phyloP scores from a whole-genome alignment of 2,797 vertebrate species.

The Nyctalus aviator region DNA sequence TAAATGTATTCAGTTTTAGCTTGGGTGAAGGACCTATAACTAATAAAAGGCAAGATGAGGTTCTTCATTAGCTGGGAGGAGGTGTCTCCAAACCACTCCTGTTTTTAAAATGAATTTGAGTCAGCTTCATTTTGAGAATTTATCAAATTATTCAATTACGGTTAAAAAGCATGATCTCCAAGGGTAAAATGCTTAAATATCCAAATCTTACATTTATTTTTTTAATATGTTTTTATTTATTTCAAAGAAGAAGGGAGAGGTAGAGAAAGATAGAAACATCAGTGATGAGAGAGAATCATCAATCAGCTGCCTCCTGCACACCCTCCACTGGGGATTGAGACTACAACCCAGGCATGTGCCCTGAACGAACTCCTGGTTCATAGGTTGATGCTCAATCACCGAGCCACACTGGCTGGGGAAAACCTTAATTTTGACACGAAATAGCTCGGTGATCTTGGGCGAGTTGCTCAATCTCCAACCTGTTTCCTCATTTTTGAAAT shows the following conservation, averaged over 20 bases:
- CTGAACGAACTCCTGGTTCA: too few species aligned
- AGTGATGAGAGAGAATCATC: too few species aligned
- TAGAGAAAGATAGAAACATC: too few species aligned
- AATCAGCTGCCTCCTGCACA: too few species aligned
- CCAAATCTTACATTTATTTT: conserved; percentile 48
- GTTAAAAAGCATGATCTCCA: conserved; percentile 56
- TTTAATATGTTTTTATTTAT: too few species aligned
- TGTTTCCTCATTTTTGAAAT: conserved; percentile 78
- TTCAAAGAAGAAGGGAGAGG: too few species aligned
- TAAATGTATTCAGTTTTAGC: conserved; percentile 59
- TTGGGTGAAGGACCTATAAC: conserved; percentile 55
- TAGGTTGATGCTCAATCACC: too few species aligned
- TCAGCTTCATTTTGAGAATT: conserved; percentile 58
- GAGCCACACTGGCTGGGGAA: not conserved
- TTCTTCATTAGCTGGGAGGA: not conserved
- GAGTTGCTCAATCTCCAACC: conserved; percentile 76
- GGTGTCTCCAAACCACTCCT: not conserved
- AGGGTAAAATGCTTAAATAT: conserved; percentile 48
- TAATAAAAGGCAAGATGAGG: conserved; percentile 48
- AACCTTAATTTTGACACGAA: conserved; percentile 62
- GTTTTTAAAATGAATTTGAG: conserved; percentile 65
- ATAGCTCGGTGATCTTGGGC: conserved; percentile 56
- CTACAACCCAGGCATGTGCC: too few species aligned
- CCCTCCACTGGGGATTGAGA: too few species aligned
- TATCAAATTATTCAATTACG: conserved; percentile 60